A percentile compares a stretch with the other conserved stretches of the same genome.
Evolutionary conservation across 2,113 vertebrate species (phyloP).

Genomic region (Cryptomyrus ogoouensis): DNA sequence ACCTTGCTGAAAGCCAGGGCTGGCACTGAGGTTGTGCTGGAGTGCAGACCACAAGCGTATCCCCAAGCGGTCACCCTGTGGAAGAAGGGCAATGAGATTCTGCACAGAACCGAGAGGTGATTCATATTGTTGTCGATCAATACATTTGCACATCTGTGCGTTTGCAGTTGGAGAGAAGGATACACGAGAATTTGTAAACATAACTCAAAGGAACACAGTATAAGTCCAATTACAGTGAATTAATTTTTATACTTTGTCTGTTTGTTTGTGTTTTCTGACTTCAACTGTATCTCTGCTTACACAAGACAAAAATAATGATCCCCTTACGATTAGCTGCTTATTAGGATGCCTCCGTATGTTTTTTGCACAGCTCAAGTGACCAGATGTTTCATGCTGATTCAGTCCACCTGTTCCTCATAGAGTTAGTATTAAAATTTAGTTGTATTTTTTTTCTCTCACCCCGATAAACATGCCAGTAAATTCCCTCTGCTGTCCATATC

Average conservation of each 20-base stretch:
- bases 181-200: background rate
- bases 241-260: background rate
- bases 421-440: background rate
- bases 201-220: background rate
- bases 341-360: background rate
- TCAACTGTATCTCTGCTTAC: background rate
- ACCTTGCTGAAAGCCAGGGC: constrained; percentile 74
- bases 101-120: constrained; percentile 82
- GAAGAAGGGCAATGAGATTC: constrained; percentile 77
- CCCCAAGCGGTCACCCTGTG: constrained; percentile 78
- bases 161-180: background rate
- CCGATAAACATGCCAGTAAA: background rate
- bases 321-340: background rate
- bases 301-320: background rate
- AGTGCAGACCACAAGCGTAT: constrained; percentile 84
- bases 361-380: background rate
- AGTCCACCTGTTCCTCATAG: background rate
- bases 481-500: background rate
- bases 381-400: background rate
- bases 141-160: background rate
- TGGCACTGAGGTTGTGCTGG: constrained; percentile 79
- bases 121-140: constrained; percentile 22
- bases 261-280: background rate
- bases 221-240: background rate
- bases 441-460: background rate